phyloP scores from a whole-genome alignment of 2,113 vertebrate genomes.

The Pangasianodon hypophthalmus region DNA sequence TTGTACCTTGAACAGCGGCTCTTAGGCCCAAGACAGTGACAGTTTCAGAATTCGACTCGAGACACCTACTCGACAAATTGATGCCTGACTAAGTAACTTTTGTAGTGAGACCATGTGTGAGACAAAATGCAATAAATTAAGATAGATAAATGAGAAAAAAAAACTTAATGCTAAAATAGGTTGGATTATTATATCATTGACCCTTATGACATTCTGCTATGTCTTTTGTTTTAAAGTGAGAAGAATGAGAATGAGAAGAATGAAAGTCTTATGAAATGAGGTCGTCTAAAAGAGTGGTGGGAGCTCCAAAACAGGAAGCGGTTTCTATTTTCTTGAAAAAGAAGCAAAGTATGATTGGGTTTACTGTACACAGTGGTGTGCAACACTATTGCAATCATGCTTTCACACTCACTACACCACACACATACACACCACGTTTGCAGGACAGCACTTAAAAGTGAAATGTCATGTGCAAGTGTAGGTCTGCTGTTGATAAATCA shows the following conservation, averaged over 20 bases:
- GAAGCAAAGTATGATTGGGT: slow-evolving; percentile 38
- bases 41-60: neutral
- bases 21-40: neutral
- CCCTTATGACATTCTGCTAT: slow-evolving; percentile 39
- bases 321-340: slow-evolving; percentile 55
- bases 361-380: slow-evolving; percentile 44
- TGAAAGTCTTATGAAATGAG: slow-evolving; percentile 47
- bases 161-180: neutral
- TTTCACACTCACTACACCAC: neutral
- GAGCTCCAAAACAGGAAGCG: slow-evolving; percentile 56
- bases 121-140: neutral
- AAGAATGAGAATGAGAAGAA: slow-evolving; percentile 17
- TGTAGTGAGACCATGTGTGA: neutral
- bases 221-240: slow-evolving; percentile 35
- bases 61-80: neutral
- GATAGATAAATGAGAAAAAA: neutral
- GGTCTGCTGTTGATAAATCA: neutral
- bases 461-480: neutral
- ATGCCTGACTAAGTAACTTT: neutral
- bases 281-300: slow-evolving; percentile 32
- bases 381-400: slow-evolving; percentile 5
- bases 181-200: too few relatives aligned
- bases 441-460: neutral
- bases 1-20: neutral
- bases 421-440: neutral